Evolutionary conservation across 2,888 invertebrate genomes (phyloP), one percentile per base, ranked within the genome.

Genomic region (Anthrax anthrax): DNA sequence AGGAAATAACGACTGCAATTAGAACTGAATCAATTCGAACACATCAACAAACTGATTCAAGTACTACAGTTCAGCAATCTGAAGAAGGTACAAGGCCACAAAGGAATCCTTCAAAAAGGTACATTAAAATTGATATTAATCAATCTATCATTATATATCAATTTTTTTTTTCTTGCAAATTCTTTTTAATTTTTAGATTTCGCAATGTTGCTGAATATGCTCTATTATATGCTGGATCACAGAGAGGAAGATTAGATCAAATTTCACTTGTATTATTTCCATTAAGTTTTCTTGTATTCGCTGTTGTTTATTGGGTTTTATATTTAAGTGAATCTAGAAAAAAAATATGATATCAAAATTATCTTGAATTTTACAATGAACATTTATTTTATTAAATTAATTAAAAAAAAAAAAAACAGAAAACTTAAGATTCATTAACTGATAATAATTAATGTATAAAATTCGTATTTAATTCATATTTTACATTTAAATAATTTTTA

Each of bases 181-280:
- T n/a, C n/a, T n/a, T n/a, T n/a, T n/a, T n/a, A n/a, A n/a, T n/a
- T n/a, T 52, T 57, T 29, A 60, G 63, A 47, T 61, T 75, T 55
- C 66, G 65, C 1, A 62, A 70, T 19, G 61, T 67, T 46, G 64
- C 72, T 13, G 74, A 76, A 56, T 69, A 70, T 43, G 74, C 73
- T 9, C 70, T 77, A 34, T 70, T 77, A 63, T 78, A 75, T 57
- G 77, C 76, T 57, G 77, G 77, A 56, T 76, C 76, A 50, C 75
- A 75, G 58, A 70, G 77, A 52, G 77, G 77, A 27, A 65, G 72
- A 37, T 64, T 77, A 49, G 77, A 77, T 61, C 73, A 74, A 58
- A 72, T 72, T 51, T 76, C 77, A 9, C 70, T 78, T n/a, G 72
- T 76, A 51, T 50, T 76, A 38, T 78, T 77, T 59, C 77, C 77